These are phyloP conservation scores for Plebejus anna DNA, from an alignment of 2,888 invertebrate species.

Conservation along the genomic window DNA sequence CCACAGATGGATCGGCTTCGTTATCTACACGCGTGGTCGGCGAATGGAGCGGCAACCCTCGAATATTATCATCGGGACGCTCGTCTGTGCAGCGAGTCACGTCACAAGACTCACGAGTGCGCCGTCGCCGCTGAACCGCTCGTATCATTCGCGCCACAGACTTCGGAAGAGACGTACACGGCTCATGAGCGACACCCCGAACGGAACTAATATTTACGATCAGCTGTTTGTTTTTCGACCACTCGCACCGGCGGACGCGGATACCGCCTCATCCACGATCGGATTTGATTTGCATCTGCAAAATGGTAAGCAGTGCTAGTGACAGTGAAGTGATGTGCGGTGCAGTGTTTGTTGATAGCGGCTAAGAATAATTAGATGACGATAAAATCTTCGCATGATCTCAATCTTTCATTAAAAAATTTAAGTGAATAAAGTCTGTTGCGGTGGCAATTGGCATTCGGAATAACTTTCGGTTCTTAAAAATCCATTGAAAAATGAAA, in stretches of 20 bases:
- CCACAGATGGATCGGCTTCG: slow-evolving; percentile 51
- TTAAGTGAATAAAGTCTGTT: not conserved
- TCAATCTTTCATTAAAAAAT: not conserved
- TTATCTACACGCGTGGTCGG: slow-evolving; percentile 63
- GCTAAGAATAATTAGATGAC: not conserved
- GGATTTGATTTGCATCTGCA: slow-evolving; percentile 47
- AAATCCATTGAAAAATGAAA: not conserved
- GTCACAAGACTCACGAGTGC: slow-evolving; percentile 62
- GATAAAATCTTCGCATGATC: not conserved
- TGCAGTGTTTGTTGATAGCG: slow-evolving; percentile 23
- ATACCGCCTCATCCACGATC: slow-evolving; percentile 31
- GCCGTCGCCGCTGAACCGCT: slow-evolving; percentile 58
- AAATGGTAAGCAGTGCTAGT: slow-evolving; percentile 72
- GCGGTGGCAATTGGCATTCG: not conserved
- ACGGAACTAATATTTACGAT: slow-evolving; percentile 55
- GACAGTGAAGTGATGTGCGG: slow-evolving; percentile 53
- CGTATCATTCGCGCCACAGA: slow-evolving; percentile 71
- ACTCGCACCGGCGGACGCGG: slow-evolving; percentile 41
- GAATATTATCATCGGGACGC: slow-evolving; percentile 62
- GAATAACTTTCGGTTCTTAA: not conserved
- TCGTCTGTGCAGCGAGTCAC: slow-evolving; percentile 52
- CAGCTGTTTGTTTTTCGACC: slow-evolving; percentile 60
- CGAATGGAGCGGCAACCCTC: slow-evolving; percentile 61
- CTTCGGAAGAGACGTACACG: slow-evolving; percentile 62
- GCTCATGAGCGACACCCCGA: slow-evolving; percentile 50